Conservation (phyloP, 2,888 invertebrate genomes). For the Sinodicranocentrus sp. region DNA sequence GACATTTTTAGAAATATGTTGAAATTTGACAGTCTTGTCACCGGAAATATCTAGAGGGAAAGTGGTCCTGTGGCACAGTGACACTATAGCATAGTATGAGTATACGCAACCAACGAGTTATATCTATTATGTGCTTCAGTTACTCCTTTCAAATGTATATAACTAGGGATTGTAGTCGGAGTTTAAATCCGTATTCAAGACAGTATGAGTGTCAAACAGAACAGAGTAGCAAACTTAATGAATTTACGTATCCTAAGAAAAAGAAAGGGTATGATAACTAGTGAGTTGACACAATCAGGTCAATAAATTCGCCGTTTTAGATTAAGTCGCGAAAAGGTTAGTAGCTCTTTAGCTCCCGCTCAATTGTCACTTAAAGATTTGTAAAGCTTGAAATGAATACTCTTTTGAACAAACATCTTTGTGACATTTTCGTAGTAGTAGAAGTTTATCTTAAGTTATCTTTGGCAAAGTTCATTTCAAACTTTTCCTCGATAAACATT, state of each 20-base stretch:
- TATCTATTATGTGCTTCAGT: no score
- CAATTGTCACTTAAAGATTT: neutral
- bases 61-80: conserved; percentile 63
- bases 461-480: no score
- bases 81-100: conserved; percentile 31
- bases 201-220: no score
- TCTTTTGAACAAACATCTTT: no score
- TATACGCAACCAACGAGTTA: neutral
- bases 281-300: conserved; percentile 44
- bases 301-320: conserved; percentile 13
- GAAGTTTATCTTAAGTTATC: no score
- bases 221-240: conserved; percentile 49
- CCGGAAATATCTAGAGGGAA: conserved; percentile 65
- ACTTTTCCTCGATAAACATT: no score
- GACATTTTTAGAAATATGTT: conserved; percentile 36
- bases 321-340: no score
- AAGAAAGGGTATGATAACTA: conserved; percentile 33
- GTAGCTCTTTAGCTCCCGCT: neutral
- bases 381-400: neutral
- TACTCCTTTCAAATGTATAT: no score
- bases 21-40: conserved; percentile 65
- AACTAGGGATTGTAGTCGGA: no score
- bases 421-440: no score
- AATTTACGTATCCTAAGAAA: conserved; percentile 24
- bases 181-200: no score